These are phyloP conservation scores for Lamellibrachia luymesi DNA, from an alignment of 1,140 invertebrate species.

Conservation along the genomic window DNA sequence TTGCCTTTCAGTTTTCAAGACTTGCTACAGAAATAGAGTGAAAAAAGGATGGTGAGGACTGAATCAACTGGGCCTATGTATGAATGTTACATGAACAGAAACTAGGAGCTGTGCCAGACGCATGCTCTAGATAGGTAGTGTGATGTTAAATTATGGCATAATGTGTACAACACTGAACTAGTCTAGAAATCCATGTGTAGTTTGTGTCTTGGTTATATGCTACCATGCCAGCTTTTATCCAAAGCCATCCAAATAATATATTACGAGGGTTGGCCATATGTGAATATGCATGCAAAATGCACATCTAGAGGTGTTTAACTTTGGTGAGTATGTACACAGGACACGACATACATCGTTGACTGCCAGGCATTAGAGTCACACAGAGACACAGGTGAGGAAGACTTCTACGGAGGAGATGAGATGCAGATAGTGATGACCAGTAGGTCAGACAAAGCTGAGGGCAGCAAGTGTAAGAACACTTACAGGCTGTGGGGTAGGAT, in stretches of 20 bases:
- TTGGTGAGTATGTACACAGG: background rate
- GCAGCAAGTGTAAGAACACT: background rate
- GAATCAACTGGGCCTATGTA: background rate
- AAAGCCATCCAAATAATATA: background rate
- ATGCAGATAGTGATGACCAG: background rate
- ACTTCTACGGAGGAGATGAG: background rate
- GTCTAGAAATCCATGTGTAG: background rate
- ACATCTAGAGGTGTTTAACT: background rate
- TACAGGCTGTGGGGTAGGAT: background rate
- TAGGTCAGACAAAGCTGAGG: background rate
- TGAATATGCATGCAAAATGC: slow-evolving; percentile 1
- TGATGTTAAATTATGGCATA: background rate
- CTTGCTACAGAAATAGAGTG: background rate
- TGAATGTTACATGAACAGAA: background rate
- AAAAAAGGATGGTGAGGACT: background rate
- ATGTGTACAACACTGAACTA: too few relatives aligned
- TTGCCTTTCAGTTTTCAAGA: background rate
- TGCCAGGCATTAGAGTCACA: background rate
- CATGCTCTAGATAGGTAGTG: background rate
- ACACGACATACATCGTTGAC: background rate
- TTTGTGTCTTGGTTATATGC: background rate
- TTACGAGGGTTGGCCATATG: background rate
- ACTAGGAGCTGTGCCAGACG: background rate
- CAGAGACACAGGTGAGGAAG: background rate
- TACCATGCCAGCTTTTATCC: background rate